phyloP scores from a whole-genome alignment of 2,113 vertebrate genomes.

The Ceuthmochares aereus region DNA sequence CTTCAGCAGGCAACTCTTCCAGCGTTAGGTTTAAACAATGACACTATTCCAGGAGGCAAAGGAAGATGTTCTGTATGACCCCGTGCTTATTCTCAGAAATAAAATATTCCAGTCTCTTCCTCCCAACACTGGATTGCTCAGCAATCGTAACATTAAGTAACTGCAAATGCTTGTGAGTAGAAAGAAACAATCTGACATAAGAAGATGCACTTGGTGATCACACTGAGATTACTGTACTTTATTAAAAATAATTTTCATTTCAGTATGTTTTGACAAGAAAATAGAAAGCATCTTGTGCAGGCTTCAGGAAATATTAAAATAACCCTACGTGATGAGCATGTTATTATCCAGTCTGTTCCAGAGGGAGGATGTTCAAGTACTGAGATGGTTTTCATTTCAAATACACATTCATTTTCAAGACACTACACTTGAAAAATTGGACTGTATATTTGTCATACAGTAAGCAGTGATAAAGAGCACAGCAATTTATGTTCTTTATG shows the following conservation, averaged over 20 bases:
- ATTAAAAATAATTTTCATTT: conserved; percentile 73
- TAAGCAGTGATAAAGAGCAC: conserved; percentile 51
- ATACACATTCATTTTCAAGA: conserved; percentile 38
- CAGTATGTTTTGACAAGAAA: conserved; percentile 65
- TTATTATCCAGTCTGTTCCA: conserved; percentile 58
- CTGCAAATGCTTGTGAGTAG: background rate
- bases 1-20: background rate
- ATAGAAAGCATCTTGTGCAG: conserved; percentile 58
- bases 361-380: conserved; percentile 38
- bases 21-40: background rate
- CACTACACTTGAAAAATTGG: conserved; percentile 45
- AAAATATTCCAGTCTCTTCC: conserved; percentile 16
- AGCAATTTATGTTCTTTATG: conserved; percentile 48
- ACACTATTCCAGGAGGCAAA: background rate
- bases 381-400: conserved; percentile 66
- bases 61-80: background rate
- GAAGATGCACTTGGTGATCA: conserved; percentile 31
- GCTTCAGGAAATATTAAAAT: conserved; percentile 60
- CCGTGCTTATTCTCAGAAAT: background rate
- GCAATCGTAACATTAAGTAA: conserved; percentile 26
- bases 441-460: conserved; percentile 24
- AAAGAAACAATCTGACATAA: conserved; percentile 45
- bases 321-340: conserved; percentile 52
- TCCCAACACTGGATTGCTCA: background rate
- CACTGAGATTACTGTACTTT: conserved; percentile 47